Base-by-base conservation (phyloP, 92 coral and sea anemone species). In the Siderastrea radians region DNA sequence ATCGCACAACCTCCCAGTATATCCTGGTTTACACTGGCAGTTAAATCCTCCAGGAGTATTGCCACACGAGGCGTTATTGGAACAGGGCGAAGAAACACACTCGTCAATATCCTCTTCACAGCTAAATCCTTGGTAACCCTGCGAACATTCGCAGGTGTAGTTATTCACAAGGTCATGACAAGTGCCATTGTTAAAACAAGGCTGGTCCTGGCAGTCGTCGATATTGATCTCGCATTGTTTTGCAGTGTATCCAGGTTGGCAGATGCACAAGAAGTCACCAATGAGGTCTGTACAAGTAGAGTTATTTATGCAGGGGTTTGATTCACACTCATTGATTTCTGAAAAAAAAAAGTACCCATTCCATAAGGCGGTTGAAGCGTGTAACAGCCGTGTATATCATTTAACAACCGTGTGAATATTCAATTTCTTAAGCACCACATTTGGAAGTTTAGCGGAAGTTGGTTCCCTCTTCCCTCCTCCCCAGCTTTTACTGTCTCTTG, bases 161-260 rank as follows among this genome's bases (percentile, higher is more conserved):
- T 84, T 72, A 38, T 90, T 86, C 8, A 90, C 62, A 16, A 74
- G 71, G 49, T 89, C 92, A 38, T 69, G 93, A 53, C 97, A 94
- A 52, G 93, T 94, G 17, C 86, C 97, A 14, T 82, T 85, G 78
- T 94, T 86, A 5, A 79, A 70, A 84, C 97, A 94, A 71, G 97
- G 97, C 13, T 86, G 75, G 26, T 72, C 79, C 45, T 69, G 84
- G 43, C 95, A 92, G 9, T 92, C 92, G n/a, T 92, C 80, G n/a
- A 88, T 75, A 52, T 92, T 74, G 19, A 61, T 52, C 62, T 89
- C 95, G 54, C 95, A 92, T 16, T 59, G 61, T 50, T 73, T 75
- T 3, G 88, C 95, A 47, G 79, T 82, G 75, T 84, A 92, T 0
- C 92, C 95, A 14, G 84, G 58, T 26, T 72, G 73, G 57, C 95